These are phyloP conservation scores for Eustalomyia histrio DNA, from an alignment of 2,888 invertebrate genomes.

Conservation along the genomic window DNA sequence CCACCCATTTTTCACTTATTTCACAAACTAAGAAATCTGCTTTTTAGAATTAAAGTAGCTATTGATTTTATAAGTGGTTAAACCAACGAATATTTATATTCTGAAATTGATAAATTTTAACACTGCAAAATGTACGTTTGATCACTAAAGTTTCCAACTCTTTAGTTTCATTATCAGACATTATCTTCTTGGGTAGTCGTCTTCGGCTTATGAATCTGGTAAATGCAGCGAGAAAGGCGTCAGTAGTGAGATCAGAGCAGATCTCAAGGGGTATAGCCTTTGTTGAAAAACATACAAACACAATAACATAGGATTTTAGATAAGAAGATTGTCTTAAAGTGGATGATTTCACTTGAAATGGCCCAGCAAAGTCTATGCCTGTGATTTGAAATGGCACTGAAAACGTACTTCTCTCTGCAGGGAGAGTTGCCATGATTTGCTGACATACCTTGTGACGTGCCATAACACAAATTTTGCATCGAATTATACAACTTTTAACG, in stretches of 20 bases:
- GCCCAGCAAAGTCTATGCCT: slow-evolving; percentile 2
- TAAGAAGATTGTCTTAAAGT: not conserved
- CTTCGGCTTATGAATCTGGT: slow-evolving; percentile 1
- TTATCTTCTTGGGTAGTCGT: slow-evolving; percentile 13
- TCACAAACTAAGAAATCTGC: too few species aligned
- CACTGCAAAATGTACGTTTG: too few species aligned
- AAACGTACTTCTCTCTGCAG: not conserved
- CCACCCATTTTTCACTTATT: too few species aligned
- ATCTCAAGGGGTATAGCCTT: slow-evolving; percentile 39
- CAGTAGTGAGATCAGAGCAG: slow-evolving; percentile 19
- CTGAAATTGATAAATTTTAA: too few species aligned
- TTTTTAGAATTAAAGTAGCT: too few species aligned
- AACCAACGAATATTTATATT: too few species aligned
- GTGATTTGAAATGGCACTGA: not conserved
- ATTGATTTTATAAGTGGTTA: too few species aligned
- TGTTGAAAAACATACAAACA: slow-evolving; percentile 16
- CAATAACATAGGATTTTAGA: slow-evolving; percentile 25
- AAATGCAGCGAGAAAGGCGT: not conserved
- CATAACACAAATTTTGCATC: slow-evolving; percentile 40
- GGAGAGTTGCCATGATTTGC: too few species aligned
- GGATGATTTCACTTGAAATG: not conserved
- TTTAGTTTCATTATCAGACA: too few species aligned
- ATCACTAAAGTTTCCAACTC: too few species aligned
- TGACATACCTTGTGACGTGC: slow-evolving; percentile 15
- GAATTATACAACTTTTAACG: slow-evolving; percentile 33